Evolutionary conservation across 2,113 vertebrate genomes (phyloP).

Genomic region (Anoplopoma fimbria): DNA sequence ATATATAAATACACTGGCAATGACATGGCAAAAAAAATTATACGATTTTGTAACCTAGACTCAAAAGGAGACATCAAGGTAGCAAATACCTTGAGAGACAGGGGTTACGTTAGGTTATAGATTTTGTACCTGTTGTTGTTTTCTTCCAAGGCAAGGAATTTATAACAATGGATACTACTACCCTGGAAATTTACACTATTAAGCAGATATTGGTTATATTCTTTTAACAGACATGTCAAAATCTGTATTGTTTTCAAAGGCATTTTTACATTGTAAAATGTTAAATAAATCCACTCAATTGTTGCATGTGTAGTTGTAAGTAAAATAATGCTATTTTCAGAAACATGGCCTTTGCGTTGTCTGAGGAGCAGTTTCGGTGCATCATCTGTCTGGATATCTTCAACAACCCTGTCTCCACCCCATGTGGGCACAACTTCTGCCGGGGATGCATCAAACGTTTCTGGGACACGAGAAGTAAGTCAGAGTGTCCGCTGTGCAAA

Average conservation of each 20-base stretch:
- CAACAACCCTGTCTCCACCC: slow-evolving; percentile 66
- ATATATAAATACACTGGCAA: too few species aligned
- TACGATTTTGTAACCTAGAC: too few species aligned
- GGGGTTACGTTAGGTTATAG: too few species aligned
- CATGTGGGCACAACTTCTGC: slow-evolving; percentile 80
- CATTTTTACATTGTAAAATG: background rate
- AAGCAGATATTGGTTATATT: background rate
- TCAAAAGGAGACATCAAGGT: too few species aligned
- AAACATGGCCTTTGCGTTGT: slow-evolving; percentile 49
- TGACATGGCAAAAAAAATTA: too few species aligned
- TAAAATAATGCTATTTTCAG: background rate
- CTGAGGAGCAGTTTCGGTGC: slow-evolving; percentile 67
- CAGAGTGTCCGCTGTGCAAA: slow-evolving; percentile 72
- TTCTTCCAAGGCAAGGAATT: too few species aligned
- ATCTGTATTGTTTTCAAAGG: background rate
- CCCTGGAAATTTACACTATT: background rate
- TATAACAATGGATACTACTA: too few species aligned
- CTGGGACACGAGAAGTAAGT: slow-evolving; percentile 47
- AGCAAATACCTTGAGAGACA: too few species aligned
- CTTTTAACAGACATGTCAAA: background rate
- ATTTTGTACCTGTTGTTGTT: too few species aligned
- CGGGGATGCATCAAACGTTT: slow-evolving; percentile 61
- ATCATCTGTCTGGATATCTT: slow-evolving; percentile 77
- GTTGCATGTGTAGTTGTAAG: background rate
- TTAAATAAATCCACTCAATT: background rate